A percentile compares a stretch with the other conserved stretches of the same genome.
These are phyloP conservation scores for Schizopygopsis malacanthus DNA, from an alignment of 2,797 vertebrate genomes.

Conservation along the genomic window DNA sequence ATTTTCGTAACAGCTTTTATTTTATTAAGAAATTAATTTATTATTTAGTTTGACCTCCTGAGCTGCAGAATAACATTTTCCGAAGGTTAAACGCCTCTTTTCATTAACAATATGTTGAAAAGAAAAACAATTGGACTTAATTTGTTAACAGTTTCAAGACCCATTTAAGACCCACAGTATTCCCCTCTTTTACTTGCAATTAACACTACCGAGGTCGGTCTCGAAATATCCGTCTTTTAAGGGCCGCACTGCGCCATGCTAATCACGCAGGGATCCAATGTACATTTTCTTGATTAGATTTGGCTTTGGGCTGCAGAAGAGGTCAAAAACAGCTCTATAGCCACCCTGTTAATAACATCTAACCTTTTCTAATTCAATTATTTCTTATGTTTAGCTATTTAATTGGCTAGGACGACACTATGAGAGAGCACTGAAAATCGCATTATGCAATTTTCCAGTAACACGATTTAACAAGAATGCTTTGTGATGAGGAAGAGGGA, in stretches of 20 bases:
- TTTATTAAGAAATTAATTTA: background rate
- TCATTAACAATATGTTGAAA: background rate
- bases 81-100: background rate
- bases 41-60: background rate
- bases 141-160: background rate
- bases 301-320: slow-evolving; percentile 57
- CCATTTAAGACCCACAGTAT: background rate
- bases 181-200: slow-evolving; percentile 51
- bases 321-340: slow-evolving; percentile 31
- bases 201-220: slow-evolving; percentile 48
- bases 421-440: slow-evolving; percentile 63
- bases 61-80: background rate
- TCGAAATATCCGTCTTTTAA: slow-evolving; percentile 55
- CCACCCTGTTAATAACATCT: slow-evolving; percentile 61
- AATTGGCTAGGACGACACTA: slow-evolving; percentile 64
- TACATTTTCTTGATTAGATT: slow-evolving; percentile 63
- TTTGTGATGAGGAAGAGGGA: slow-evolving; percentile 55
- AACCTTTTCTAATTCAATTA: slow-evolving; percentile 65
- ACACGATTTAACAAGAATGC: slow-evolving; percentile 60
- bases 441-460: slow-evolving; percentile 67
- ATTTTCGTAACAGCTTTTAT: background rate
- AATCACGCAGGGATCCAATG: slow-evolving; percentile 52
- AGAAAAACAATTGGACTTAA: background rate
- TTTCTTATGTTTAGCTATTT: slow-evolving; percentile 65
- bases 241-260: slow-evolving; percentile 40